A percentile compares a stretch with the other conserved stretches of the same genome.
Conservation (phyloP, 2,888 invertebrate genomes). For the Liodrosophila aerea region DNA sequence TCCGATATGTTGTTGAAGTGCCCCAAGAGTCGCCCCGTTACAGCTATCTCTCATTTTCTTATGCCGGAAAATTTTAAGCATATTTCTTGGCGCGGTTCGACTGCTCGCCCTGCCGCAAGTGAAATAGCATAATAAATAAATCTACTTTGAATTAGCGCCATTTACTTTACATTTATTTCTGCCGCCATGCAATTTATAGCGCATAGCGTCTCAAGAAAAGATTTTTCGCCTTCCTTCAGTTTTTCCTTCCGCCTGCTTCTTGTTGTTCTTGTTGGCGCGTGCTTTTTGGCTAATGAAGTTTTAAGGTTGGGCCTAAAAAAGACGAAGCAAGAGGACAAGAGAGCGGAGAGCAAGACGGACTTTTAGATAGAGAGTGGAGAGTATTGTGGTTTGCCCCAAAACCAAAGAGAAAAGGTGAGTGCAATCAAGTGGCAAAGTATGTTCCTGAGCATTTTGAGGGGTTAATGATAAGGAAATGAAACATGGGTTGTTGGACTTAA, state of each 20-base stretch:
- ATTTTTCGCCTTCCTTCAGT: constrained; percentile 3
- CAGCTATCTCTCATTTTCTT: neutral
- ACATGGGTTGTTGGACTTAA: constrained; percentile 15
- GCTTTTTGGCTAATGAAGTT: constrained; percentile 75
- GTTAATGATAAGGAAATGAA: constrained; percentile 50
- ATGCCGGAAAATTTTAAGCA: constrained; percentile 58
- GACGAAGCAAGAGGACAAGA: too few relatives aligned
- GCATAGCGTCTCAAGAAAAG: constrained; percentile 32
- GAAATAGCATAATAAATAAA: constrained; percentile 77
- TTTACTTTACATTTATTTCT: constrained; percentile 74
- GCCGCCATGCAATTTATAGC: constrained; percentile 68
- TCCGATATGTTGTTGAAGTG: constrained; percentile 10
- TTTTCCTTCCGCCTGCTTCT: neutral
- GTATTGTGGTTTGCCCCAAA: constrained; percentile 22
- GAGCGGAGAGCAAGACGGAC: too few relatives aligned
- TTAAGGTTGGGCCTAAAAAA: constrained; percentile 48
- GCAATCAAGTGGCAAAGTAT: constrained; percentile 55
- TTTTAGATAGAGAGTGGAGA: neutral
- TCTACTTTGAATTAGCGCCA: constrained; percentile 79
- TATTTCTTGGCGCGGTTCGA: constrained; percentile 62
- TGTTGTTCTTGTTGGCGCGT: constrained; percentile 48
- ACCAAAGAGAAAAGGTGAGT: constrained; percentile 39
- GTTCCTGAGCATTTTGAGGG: constrained; percentile 36
- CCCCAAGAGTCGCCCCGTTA: neutral
- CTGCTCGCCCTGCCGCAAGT: constrained; percentile 48